Base-by-base conservation (phyloP, 2,113 vertebrate species). In the Colistium nudipinnis region DNA sequence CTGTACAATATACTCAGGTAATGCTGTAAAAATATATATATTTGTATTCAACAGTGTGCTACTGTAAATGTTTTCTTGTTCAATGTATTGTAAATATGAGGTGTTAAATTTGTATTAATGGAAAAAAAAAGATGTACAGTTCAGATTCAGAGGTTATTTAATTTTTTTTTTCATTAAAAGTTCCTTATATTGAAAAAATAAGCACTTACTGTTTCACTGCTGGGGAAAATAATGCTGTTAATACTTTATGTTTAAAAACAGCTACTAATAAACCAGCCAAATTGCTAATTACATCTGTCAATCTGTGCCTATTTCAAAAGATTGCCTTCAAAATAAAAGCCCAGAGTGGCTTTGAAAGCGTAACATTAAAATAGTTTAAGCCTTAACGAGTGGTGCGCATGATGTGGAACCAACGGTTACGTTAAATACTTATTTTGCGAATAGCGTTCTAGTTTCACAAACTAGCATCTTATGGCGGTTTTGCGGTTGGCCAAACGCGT, bases 81-180 rank as follows among this genome's bases (percentile, higher is more conserved):
- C 2, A 56, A 38, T 22, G 17, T 52, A 12, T 59, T 84, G 78
- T 82, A 77, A 67, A 85, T 82, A 70, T 55, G 14, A 63, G 4
- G 28, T 45, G 10, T 51, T 7, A 6, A 0, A 12, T 39, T 68
- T 68, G 38, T 59, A 48, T 62, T 33, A 14, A n/a, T 43, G 19
- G 44, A 66, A 65, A 35, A 35, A 51, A 35, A 41, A 44, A 25
- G 59, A 68, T 89, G 77, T 85, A 86, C 69, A 88, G 66, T 70
- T 70, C 22, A 22, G 13, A 33, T 74, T 75, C 30, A 76, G 56
- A 87, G 35, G 19, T 56, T 69, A 76, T 84, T 87, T 89, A 54
- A 68, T 64, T 82, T 70, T 20, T 65, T 83, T 83, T 70, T 84
- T 65, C 43, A 90, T 89, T 82, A 90, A 90, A 90, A 81, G 60